A percentile compares a stretch with the other conserved stretches of the same genome.
Conservation (phyloP, 2,888 invertebrate genomes). For the Acleris holmiana region DNA sequence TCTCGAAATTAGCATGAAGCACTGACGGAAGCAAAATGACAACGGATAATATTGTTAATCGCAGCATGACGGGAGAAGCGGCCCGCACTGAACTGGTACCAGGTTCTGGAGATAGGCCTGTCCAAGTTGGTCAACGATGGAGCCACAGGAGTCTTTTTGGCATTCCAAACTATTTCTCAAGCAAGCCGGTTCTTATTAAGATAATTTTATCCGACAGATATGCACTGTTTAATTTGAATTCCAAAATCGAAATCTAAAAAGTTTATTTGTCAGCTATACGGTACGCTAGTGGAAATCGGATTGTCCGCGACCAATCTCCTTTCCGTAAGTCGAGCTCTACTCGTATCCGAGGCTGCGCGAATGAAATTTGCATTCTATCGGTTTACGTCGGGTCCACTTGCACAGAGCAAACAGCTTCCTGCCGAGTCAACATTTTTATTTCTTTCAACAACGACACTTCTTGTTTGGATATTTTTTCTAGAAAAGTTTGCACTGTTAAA, state of each 20-base stretch:
- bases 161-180: no score
- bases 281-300: conserved; percentile 20
- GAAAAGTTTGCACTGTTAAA: background rate
- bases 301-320: conserved; percentile 33
- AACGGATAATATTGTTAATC: no score
- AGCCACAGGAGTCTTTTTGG: no score
- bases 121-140: no score
- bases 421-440: conserved; percentile 58
- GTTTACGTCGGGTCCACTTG: conserved; percentile 55
- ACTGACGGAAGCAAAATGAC: no score
- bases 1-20: no score
- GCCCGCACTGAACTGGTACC: no score
- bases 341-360: conserved; percentile 35
- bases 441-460: conserved; percentile 41
- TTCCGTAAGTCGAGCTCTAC: conserved; percentile 30
- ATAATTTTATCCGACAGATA: no score
- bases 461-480: conserved; percentile 34
- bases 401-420: conserved; percentile 53
- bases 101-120: no score
- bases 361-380: conserved; percentile 70
- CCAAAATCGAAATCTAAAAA: background rate
- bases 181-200: no score
- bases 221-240: background rate
- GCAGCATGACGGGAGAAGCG: no score
- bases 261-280: background rate